A percentile compares a stretch with the other conserved stretches of the same genome.
Conservation (phyloP, 2,113 vertebrate genomes). For the Trochalopteron elliotii region DNA sequence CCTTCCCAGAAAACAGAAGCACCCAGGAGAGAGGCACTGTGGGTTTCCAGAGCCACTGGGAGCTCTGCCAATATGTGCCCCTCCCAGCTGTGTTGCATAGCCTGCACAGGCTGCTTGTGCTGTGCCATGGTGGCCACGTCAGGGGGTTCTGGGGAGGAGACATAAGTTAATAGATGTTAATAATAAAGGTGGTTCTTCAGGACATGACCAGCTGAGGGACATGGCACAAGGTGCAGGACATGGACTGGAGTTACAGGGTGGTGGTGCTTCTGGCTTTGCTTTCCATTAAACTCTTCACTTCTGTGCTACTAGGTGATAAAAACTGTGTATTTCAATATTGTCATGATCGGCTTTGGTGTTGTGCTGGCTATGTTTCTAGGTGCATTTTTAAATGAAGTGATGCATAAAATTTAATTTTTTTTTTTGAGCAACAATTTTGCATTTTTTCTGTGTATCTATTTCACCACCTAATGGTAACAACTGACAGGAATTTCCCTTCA, state of each 20-base stretch:
- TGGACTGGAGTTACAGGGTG: rapidly evolving
- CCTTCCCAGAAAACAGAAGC: not conserved
- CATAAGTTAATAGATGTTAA: not conserved
- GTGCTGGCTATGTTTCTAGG: not conserved
- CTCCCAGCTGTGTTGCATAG: not conserved
- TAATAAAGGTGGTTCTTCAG: not conserved
- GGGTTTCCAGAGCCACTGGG: not conserved
- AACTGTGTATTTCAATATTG: not conserved
- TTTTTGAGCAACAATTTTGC: not conserved
- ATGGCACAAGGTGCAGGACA: not conserved
- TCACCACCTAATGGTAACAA: not conserved
- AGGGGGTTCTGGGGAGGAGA: not conserved
- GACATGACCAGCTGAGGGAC: not conserved
- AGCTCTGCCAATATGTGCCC: not conserved
- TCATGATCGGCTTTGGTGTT: not conserved
- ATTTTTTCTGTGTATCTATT: not conserved
- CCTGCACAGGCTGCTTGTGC: not conserved
- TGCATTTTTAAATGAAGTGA: not conserved
- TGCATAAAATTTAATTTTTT: not conserved
- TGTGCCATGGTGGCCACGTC: rapidly evolving
- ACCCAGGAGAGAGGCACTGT: rapidly evolving
- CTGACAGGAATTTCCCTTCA: not conserved
- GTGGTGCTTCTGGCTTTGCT: not conserved
- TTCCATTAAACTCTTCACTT: not conserved
- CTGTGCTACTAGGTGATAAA: not conserved